Percentiles rank a stretch among this genome's conserved stretches.
Conservation (phyloP, 2,888 invertebrate species). For the Plebejus anna region DNA sequence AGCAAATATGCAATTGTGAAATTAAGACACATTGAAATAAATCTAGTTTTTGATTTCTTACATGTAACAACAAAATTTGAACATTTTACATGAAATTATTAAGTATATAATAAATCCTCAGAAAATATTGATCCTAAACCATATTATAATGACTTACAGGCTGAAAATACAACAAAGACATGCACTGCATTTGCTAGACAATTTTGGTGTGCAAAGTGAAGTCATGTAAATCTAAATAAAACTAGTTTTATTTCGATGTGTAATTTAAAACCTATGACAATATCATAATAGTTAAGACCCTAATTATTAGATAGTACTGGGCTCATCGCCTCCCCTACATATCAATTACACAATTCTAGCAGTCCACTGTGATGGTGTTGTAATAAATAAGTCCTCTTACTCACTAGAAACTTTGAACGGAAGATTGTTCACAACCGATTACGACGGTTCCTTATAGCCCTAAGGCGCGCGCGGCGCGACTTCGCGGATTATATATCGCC, state of each 20-base stretch:
- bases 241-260: conserved; percentile 30
- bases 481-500: conserved; percentile 77
- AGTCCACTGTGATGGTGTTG: conserved; percentile 69
- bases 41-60: conserved; percentile 23
- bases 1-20: conserved; percentile 24
- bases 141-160: background rate
- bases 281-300: conserved; percentile 32
- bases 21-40: conserved; percentile 30
- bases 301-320: conserved; percentile 46
- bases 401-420: conserved; percentile 73
- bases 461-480: conserved; percentile 75
- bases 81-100: background rate
- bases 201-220: conserved; percentile 13
- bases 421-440: conserved; percentile 76
- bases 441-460: conserved; percentile 73
- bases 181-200: background rate
- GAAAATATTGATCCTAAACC: background rate
- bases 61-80: conserved; percentile 4
- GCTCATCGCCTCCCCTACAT: conserved; percentile 44
- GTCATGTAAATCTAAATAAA: background rate
- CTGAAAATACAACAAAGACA: background rate
- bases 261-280: conserved; percentile 34
- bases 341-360: conserved; percentile 43
- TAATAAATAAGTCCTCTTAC: conserved; percentile 77
- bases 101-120: background rate